phyloP scores from a whole-genome alignment of 1,140 invertebrate species.

The Hyles vespertilio region DNA sequence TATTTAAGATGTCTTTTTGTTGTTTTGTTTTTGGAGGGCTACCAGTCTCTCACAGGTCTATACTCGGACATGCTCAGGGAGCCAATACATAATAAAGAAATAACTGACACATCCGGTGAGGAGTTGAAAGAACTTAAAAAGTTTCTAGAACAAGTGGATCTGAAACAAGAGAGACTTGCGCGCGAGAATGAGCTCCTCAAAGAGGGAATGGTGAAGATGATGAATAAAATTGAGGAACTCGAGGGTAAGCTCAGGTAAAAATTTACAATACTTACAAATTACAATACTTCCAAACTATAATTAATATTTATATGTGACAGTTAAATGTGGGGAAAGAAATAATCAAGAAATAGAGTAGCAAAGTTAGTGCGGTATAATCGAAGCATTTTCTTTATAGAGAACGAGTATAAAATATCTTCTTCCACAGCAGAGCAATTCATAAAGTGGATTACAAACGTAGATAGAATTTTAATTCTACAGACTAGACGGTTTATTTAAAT shows the following conservation, averaged over 20 bases:
- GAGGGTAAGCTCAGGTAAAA: constrained; percentile 55
- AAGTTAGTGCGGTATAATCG: no score
- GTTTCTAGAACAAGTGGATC: constrained; percentile 46
- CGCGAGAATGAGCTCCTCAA: constrained; percentile 49
- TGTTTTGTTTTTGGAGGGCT: constrained; percentile 32
- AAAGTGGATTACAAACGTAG: no score
- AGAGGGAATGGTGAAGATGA: constrained; percentile 49
- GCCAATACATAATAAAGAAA: constrained; percentile 25
- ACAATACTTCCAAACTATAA: no score
- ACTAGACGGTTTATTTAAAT: no score
- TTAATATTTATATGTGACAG: no score
- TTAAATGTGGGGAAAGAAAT: no score
- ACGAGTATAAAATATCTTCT: no score
- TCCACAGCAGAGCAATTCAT: no score
- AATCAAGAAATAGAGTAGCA: no score
- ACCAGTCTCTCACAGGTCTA: constrained; percentile 52
- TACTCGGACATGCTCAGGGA: constrained; percentile 48
- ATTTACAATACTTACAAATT: neutral
- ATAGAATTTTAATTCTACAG: no score
- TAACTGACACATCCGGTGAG: constrained; percentile 24
- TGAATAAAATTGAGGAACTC: constrained; percentile 45
- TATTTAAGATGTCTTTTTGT: no score
- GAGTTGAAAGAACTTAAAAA: constrained; percentile 46
- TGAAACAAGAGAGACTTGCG: constrained; percentile 39
- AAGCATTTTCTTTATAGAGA: no score